Evolutionary conservation across 1,140 invertebrate genomes (phyloP), one percentile per base, ranked within the genome.

Genomic region (Lepidurus packardi): DNA sequence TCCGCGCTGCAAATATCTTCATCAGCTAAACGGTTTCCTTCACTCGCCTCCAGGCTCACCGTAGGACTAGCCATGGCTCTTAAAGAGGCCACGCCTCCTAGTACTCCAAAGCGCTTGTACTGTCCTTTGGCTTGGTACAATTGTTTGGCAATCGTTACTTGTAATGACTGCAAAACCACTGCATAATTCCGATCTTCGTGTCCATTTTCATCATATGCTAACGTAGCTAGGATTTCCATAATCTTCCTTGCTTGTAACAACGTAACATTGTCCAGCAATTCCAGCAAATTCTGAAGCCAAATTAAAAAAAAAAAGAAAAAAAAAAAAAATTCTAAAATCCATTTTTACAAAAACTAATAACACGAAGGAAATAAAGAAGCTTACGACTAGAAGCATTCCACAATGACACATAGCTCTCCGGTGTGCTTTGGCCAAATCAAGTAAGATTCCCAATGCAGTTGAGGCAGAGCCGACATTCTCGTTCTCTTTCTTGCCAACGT

Each of bases 181-280:
- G 75, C 73, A 21, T 41, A 24, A 16, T 44, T 75, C 75, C 73
- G 10, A 42, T 25, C 47, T 47, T 44, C 43, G 74, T 74, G 24
- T 7, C 75, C 73, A 44, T 78, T 75, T 42, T 25, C 43, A 11
- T 74, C 78, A 13, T 78, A 78, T 3, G 78, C 78, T 43, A 78
- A 13, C 21, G 41, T 42, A 16, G 78, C 78, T 74, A 78, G 47
- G 10, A 78, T 73, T 74, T 75, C 73, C 78, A 78, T 78, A 25
- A 78, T 73, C 42, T 74, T 44, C 16, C 73, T 21, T 4, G 75
- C 73, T 45, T 78, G 78, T 6, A 74, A 41, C 13, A 78, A 24
- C 43, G 73, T 73, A 73, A 47, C 75, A 21, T 78, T 34, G 10
- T 78, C 78, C 0, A 78, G 34, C 25, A 75, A 78, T 6, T 78